Conservation (phyloP, 2,888 invertebrate genomes). For the Tenthredo mesomela region DNA sequence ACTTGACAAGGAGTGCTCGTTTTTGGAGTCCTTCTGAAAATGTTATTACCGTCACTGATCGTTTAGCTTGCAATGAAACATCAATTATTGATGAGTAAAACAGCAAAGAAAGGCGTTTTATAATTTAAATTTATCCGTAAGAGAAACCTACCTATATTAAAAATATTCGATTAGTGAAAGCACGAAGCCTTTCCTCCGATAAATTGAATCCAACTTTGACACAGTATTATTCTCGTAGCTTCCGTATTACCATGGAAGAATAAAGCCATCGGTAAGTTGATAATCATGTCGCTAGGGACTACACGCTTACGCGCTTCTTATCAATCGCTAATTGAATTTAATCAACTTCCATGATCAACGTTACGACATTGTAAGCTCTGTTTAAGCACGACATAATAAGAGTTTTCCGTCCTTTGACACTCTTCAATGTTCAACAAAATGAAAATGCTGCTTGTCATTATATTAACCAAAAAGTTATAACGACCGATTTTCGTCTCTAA, state of each 20-base stretch:
- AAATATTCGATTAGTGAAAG: neutral
- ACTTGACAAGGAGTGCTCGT: neutral
- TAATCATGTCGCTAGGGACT: neutral
- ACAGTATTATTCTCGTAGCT: neutral
- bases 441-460: neutral
- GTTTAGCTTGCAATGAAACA: neutral
- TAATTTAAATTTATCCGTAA: neutral
- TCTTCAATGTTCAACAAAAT: neutral
- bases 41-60: neutral
- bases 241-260: neutral
- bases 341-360: conserved; percentile 15
- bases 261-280: neutral
- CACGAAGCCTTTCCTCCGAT: neutral
- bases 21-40: neutral
- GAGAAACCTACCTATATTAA: neutral
- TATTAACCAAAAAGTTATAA: neutral
- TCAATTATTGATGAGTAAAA: neutral
- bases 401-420: neutral
- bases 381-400: neutral
- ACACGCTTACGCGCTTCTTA: neutral
- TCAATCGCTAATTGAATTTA: conserved; percentile 14
- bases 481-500: neutral
- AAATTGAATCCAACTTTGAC: neutral
- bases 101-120: neutral
- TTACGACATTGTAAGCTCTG: neutral